A percentile compares a stretch with the other conserved stretches of the same genome.
These are phyloP conservation scores for Nothocercus nigrocapillus DNA, from an alignment of 2,113 vertebrate species.

Conservation along the genomic window DNA sequence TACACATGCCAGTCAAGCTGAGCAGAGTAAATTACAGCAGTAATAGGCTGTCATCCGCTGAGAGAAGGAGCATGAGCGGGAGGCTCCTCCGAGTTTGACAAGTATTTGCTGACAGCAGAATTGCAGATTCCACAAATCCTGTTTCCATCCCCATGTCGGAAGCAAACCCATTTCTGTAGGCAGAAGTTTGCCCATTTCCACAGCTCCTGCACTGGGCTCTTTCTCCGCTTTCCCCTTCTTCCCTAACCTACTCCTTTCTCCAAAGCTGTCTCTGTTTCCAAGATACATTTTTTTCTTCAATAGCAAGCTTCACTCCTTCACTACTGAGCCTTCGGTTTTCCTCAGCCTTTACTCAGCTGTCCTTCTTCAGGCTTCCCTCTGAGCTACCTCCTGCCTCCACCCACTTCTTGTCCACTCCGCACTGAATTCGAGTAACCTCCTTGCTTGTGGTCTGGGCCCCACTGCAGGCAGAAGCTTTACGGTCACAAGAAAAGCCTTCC, in stretches of 20 bases:
- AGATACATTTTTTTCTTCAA: neutral
- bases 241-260: neutral
- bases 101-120: neutral
- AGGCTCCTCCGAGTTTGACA: neutral
- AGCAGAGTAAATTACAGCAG: neutral
- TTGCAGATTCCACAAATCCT: neutral
- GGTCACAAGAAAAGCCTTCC: neutral
- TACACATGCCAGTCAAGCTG: neutral
- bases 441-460: neutral
- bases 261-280: neutral
- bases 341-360: neutral
- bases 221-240: neutral
- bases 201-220: accelerated
- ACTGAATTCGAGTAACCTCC: accelerated
- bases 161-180: neutral
- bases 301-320: accelerated
- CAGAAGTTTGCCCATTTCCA: neutral
- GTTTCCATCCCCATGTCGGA: neutral
- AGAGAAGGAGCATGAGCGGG: neutral
- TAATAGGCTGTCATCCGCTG: neutral
- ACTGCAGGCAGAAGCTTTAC: neutral
- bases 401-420: neutral
- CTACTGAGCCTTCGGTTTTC: neutral
- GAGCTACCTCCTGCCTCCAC: neutral
- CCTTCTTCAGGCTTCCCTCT: neutral